These are phyloP conservation scores for Holocentrus rufus DNA, from an alignment of 2,797 vertebrate genomes.

Conservation along the genomic window DNA sequence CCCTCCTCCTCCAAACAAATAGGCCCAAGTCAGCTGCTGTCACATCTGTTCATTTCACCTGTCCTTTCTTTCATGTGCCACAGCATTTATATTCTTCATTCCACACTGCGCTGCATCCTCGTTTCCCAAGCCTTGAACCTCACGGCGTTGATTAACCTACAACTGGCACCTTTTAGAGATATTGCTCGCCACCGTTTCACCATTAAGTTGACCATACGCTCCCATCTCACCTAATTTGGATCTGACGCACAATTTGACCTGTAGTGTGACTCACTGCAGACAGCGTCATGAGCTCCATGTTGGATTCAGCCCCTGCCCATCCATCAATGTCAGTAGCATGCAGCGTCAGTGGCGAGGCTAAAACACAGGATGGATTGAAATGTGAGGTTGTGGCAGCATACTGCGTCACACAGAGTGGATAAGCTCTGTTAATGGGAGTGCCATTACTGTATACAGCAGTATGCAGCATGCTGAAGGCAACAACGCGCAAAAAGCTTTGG, in stretches of 20 bases:
- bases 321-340: constrained; percentile 59
- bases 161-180: constrained; percentile 10
- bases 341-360: constrained; percentile 47
- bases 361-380: constrained; percentile 64
- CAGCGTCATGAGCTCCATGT: constrained; percentile 40
- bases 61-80: background rate
- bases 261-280: constrained; percentile 33
- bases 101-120: background rate
- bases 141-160: background rate
- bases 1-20: background rate
- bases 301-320: constrained; percentile 55
- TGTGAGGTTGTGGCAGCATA: constrained; percentile 47
- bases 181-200: constrained; percentile 33
- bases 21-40: constrained; percentile 32
- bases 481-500: background rate
- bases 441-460: constrained; percentile 35
- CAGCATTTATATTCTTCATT: background rate
- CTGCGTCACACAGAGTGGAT: constrained; percentile 66
- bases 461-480: constrained; percentile 20
- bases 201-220: constrained; percentile 1
- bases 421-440: constrained; percentile 45
- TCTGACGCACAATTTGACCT: constrained; percentile 27
- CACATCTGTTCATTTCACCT: constrained; percentile 20
- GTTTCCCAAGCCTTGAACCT: constrained; percentile 7
- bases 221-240: constrained; percentile 36